Conservation (phyloP, 2,888 invertebrate species). For the Axea sp. region DNA sequence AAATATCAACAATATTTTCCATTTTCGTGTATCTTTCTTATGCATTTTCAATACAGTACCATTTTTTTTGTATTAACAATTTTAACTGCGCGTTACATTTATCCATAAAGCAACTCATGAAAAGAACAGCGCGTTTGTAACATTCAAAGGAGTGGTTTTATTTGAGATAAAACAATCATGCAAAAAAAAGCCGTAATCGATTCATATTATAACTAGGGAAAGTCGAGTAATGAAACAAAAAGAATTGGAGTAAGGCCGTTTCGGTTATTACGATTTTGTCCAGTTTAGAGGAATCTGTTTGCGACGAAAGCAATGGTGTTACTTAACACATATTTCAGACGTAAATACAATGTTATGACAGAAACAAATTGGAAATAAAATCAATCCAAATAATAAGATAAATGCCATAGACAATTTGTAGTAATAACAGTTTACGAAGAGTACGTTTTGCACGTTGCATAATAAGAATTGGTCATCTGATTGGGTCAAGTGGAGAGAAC, state of each 20-base stretch:
- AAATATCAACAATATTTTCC: too few relatives aligned
- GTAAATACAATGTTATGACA: too few relatives aligned
- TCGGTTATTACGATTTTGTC: constrained; percentile 36
- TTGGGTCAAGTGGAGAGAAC: constrained; percentile 77
- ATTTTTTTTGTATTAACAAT: too few relatives aligned
- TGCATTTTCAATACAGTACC: too few relatives aligned
- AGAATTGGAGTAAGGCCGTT: constrained; percentile 57
- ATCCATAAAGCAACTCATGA: too few relatives aligned
- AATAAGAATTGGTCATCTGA: constrained; percentile 73
- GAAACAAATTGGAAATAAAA: background rate
- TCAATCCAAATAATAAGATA: constrained; percentile 20
- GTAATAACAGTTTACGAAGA: constrained; percentile 50
- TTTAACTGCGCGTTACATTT: too few relatives aligned
- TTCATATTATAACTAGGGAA: constrained; percentile 47
- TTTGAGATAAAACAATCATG: background rate
- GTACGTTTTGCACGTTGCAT: constrained; percentile 71
- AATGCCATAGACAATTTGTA: constrained; percentile 39
- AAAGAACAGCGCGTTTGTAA: too few relatives aligned
- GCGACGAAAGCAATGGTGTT: constrained; percentile 16
- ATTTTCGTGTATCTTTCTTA: too few relatives aligned
- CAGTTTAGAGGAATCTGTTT: background rate
- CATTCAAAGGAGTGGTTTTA: constrained; percentile 2
- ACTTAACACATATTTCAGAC: too few relatives aligned
- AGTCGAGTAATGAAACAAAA: constrained; percentile 47
- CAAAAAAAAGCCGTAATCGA: constrained; percentile 24